Evolutionary conservation across 2,888 invertebrate genomes (phyloP).

Genomic region (Watsonalla cultraria): DNA sequence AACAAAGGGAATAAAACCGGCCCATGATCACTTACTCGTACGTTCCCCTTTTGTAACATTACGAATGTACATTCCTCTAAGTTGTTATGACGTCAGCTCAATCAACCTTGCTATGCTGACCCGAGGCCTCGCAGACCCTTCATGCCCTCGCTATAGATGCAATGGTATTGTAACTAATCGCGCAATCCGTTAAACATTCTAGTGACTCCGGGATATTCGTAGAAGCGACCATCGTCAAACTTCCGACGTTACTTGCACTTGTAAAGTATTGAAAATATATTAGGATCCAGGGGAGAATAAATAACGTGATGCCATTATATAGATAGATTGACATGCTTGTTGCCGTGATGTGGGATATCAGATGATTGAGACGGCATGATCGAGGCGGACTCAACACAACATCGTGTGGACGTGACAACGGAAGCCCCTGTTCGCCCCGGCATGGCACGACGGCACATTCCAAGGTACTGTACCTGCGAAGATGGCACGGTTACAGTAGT

Average conservation of each 20-base stretch:
- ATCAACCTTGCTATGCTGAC: constrained; percentile 13
- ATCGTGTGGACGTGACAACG: constrained; percentile 61
- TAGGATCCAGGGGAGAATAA: neutral
- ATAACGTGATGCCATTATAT: constrained; percentile 7
- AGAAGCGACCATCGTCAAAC: neutral
- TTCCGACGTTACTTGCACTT: neutral
- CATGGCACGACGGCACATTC: constrained; percentile 51
- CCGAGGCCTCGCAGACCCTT: constrained; percentile 20
- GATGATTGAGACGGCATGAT: constrained; percentile 4
- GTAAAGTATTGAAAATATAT: neutral
- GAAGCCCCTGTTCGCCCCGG: constrained; percentile 50
- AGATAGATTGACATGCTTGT: constrained; percentile 37
- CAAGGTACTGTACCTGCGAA: constrained; percentile 60
- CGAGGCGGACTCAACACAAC: constrained; percentile 29
- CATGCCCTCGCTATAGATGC: constrained; percentile 35
- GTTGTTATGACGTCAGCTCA: constrained; percentile 21
- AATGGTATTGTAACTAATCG: constrained; percentile 7
- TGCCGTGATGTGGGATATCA: neutral
- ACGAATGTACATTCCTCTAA: constrained; percentile 23
- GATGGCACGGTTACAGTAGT: constrained; percentile 82
- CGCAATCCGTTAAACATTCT: neutral
- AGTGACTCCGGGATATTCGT: neutral
- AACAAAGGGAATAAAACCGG: constrained; percentile 51
- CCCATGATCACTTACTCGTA: constrained; percentile 68
- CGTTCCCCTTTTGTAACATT: constrained; percentile 29